phyloP scores from a whole-genome alignment of 53 echinoderm and acorn worm genomes.

The Stichopus horrens region DNA sequence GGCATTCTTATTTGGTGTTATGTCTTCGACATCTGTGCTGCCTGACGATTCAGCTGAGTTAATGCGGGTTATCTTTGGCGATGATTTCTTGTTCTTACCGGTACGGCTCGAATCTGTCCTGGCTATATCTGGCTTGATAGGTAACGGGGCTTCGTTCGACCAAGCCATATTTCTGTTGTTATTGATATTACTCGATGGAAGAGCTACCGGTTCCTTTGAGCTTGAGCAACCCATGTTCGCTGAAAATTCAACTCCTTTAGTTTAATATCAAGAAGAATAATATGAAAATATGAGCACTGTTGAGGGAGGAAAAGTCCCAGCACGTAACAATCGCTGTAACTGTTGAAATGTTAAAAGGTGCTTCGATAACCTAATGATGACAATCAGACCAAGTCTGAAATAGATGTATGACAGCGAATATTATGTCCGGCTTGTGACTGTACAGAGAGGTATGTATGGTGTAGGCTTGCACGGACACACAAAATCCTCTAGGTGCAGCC shows the following conservation, averaged over 20 bases:
- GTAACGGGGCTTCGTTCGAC: conserved; percentile 24
- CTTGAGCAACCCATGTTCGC: conserved; percentile 63
- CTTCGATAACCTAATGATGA: too few relatives aligned
- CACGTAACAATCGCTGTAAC: too few relatives aligned
- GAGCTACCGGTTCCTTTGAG: conserved; percentile 55
- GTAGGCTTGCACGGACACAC: neutral
- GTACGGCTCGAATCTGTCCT: conserved; percentile 45
- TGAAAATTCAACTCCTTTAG: neutral
- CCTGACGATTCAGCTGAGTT: conserved; percentile 30
- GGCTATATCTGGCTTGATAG: neutral
- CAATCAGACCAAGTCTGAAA: too few relatives aligned
- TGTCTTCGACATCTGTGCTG: neutral
- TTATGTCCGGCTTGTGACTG: too few relatives aligned
- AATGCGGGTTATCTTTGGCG: conserved; percentile 50
- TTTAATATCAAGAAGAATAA: too few relatives aligned
- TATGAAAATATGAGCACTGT: too few relatives aligned
- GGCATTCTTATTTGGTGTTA: conserved; percentile 31
- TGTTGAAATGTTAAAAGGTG: too few relatives aligned
- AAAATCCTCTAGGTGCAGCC: neutral
- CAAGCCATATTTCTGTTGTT: conserved; percentile 50
- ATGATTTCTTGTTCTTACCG: conserved; percentile 1
- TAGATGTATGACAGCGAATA: too few relatives aligned
- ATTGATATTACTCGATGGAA: conserved; percentile 25
- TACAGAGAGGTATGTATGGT: neutral
- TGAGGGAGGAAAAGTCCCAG: too few relatives aligned